Evolutionary conservation across 92 coral and sea anemone species (phyloP).

Genomic region (Muricea muricata): DNA sequence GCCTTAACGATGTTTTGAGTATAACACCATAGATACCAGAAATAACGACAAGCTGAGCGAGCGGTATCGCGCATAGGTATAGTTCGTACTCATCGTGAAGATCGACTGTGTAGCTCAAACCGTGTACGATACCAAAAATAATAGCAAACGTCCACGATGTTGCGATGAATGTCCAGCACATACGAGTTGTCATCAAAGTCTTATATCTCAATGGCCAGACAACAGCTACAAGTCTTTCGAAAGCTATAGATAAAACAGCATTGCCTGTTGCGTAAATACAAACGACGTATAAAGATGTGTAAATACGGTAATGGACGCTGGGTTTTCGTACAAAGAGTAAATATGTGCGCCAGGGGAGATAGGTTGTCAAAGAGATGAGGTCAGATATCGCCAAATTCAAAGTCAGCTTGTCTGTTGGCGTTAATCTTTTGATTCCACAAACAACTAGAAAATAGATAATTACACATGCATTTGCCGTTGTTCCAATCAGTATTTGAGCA

Average conservation of each 20-base stretch:
- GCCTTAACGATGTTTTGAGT: neutral
- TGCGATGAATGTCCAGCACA: neutral
- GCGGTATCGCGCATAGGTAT: neutral
- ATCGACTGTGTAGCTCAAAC: neutral
- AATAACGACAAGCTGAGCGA: neutral
- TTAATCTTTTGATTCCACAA: neutral
- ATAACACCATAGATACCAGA: neutral
- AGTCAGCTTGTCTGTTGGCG: neutral
- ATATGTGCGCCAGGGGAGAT: neutral
- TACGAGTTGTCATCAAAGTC: neutral
- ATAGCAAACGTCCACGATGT: neutral
- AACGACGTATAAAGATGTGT: neutral
- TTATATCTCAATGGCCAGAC: neutral
- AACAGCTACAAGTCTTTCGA: neutral
- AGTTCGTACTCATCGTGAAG: neutral
- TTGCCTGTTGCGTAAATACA: neutral
- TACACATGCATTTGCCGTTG: neutral
- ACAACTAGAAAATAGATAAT: neutral
- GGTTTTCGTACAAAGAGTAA: neutral
- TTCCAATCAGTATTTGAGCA: neutral
- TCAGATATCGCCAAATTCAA: neutral
- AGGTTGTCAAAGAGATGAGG: neutral
- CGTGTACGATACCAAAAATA: neutral
- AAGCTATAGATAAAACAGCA: neutral
- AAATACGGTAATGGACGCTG: neutral